Percentiles rank a stretch among this genome's conserved stretches.
Evolutionary conservation across 2,113 vertebrate species (phyloP).

Genomic region (Solea senegalensis): DNA sequence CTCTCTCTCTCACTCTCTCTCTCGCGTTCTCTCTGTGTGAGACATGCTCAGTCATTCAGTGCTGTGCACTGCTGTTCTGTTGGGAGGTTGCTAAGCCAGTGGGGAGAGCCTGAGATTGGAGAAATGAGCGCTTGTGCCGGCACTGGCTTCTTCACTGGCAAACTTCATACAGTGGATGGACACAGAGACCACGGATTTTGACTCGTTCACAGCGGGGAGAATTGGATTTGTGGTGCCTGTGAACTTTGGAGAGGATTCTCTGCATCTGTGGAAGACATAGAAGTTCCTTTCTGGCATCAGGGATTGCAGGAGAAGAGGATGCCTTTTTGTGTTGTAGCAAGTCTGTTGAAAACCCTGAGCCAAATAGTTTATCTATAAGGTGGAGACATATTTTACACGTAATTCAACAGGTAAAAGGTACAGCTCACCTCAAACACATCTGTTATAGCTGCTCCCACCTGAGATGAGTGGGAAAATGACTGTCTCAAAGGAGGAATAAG

Average conservation of each 20-base stretch:
- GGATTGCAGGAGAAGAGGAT: constrained; percentile 4
- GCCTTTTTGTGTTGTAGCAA: neutral
- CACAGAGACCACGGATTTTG: constrained; percentile 33
- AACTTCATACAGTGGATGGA: constrained; percentile 18
- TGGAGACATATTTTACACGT: neutral
- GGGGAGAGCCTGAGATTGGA: constrained; percentile 48
- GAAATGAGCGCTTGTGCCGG: constrained; percentile 33
- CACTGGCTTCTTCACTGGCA: constrained; percentile 36
- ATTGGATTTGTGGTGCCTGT: constrained; percentile 26
- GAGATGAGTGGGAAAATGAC: constrained; percentile 33
- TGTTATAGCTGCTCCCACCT: constrained; percentile 40
- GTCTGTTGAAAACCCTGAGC: constrained; percentile 10
- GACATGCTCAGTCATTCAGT: constrained; percentile 60
- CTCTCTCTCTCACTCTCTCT: constrained; percentile 6
- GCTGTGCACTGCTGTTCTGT: constrained; percentile 38
- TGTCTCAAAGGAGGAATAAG: constrained; percentile 21
- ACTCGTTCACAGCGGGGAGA: neutral
- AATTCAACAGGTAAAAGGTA: constrained; percentile 19
- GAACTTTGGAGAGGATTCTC: constrained; percentile 52
- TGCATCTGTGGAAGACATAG: neutral
- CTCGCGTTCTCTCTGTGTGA: constrained; percentile 26
- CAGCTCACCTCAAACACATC: constrained; percentile 49
- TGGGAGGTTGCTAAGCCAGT: constrained; percentile 50
- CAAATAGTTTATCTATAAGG: constrained; percentile 17
- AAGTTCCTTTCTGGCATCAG: constrained; percentile 13